A percentile compares a stretch with the other conserved stretches of the same genome.
Conservation (phyloP, 2,113 vertebrate species). For the Sisor rabdophorus region DNA sequence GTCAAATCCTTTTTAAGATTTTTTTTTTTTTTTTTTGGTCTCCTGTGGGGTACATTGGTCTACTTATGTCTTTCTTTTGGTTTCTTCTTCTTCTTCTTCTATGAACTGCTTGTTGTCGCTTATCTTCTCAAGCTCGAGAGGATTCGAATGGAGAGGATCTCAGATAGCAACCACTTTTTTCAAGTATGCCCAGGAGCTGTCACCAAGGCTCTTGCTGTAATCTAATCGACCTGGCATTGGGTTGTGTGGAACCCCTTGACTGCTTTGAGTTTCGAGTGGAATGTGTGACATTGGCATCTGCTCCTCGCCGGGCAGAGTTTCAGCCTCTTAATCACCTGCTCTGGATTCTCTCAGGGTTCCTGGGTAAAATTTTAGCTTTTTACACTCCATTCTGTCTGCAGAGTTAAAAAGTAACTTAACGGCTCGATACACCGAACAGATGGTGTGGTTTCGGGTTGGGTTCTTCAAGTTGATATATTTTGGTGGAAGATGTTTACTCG, state of each 20-base stretch:
- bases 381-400: background rate
- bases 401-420: background rate
- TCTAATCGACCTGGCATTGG: slow-evolving; percentile 67
- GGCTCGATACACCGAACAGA: too few relatives aligned
- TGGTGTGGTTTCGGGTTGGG: too few relatives aligned
- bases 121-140: slow-evolving; percentile 43
- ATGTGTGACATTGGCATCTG: slow-evolving; percentile 45
- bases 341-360: background rate
- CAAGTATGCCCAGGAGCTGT: slow-evolving; percentile 67
- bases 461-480: too few relatives aligned
- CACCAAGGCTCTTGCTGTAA: slow-evolving; percentile 69
- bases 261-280: slow-evolving; percentile 31
- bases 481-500: too few relatives aligned
- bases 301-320: slow-evolving; percentile 24
- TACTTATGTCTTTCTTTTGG: slow-evolving; percentile 24
- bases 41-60: too few relatives aligned
- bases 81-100: slow-evolving; percentile 43
- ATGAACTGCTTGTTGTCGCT: slow-evolving; percentile 54
- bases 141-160: slow-evolving; percentile 54
- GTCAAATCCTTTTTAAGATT: background rate
- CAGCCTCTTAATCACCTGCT: slow-evolving; percentile 15
- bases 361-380: background rate
- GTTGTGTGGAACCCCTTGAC: slow-evolving; percentile 33
- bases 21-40: background rate
- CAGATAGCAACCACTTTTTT: slow-evolving; percentile 68